phyloP scores from a whole-genome alignment of 2,797 vertebrate species.

The Graptemys geographica region DNA sequence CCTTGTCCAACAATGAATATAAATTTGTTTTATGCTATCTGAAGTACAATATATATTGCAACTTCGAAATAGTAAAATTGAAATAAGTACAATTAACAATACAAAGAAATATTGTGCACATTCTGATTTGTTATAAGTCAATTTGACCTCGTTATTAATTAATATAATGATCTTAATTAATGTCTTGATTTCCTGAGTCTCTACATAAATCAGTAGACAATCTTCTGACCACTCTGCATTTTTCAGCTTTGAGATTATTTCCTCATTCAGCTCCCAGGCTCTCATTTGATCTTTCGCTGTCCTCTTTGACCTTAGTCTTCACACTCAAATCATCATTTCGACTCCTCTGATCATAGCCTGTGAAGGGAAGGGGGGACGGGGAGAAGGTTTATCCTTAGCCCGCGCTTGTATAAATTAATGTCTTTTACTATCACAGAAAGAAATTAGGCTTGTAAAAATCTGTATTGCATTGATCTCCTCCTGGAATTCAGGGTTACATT shows the following conservation, averaged over 20 bases:
- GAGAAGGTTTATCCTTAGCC: conserved; percentile 53
- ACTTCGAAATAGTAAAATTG: conserved; percentile 73
- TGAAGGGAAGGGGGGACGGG: not conserved
- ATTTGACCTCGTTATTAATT: conserved; percentile 67
- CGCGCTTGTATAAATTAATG: conserved; percentile 49
- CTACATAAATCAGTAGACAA: conserved; percentile 54
- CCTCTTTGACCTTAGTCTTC: conserved; percentile 55
- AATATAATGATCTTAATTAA: conserved; percentile 74
- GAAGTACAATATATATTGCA: conserved; percentile 40
- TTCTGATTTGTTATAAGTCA: conserved; percentile 69
- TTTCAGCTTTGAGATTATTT: conserved; percentile 21
- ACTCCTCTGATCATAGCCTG: conserved; percentile 11
- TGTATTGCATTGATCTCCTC: conserved; percentile 63
- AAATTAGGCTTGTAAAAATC: conserved; percentile 68
- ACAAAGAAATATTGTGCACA: conserved; percentile 62
- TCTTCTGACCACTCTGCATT: conserved; percentile 30
- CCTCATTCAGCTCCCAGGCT: conserved; percentile 12
- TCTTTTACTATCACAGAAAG: conserved; percentile 63
- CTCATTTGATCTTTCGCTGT: conserved; percentile 23
- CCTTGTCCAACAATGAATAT: conserved; percentile 10
- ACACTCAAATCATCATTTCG: conserved; percentile 37
- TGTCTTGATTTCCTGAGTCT: conserved; percentile 50
- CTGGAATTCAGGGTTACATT: conserved; percentile 62
- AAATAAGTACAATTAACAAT: conserved; percentile 72
- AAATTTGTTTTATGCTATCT: conserved; percentile 52